Base-by-base conservation (phyloP, 1,140 invertebrate genomes). In the Archegozetes longisetosus region DNA sequence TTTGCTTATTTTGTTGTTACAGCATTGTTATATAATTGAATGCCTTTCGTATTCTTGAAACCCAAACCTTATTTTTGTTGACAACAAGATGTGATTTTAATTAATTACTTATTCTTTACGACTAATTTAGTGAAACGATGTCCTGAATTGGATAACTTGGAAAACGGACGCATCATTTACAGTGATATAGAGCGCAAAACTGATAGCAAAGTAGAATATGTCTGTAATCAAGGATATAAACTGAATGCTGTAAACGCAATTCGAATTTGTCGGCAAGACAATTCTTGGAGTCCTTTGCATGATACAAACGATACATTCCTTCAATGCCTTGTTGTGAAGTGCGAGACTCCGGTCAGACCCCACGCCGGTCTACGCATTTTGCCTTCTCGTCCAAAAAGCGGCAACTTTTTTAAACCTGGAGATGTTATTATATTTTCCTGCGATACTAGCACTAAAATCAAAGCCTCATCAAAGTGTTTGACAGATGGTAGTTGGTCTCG, bases 391-490 rank as follows among this genome's bases (percentile, higher is more conserved):
- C 48, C 40, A 12, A 53, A 51, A 58, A 17, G 47, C 14, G 2
- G 22, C 22, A 58, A 51, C 13, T 1, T 57, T 25, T 53, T 46
- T 32, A 27, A 12, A 14, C 57, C 57, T 2, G 57, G 48, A 6
- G 57, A 58, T 46, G 47, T 58, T 9, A 58, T 58, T 14, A 58
- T 58, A 40, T 58, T n/a, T 27, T 24, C n/a, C 14, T 58, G 57
- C 23, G 47, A 50, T 14, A 40, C 32, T 9, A 20, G 46, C 24
- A 27, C 22, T 20, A 49, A 49, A 14, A 52, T 25, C 1, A 50
- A 53, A 50, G 9, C 20, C 13, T 49, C 57, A 17, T 40, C 57
- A 9, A 58, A 58, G 25, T 58, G 57, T 40, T 47, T 40, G 14
- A 6, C 52, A 17, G 57, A 58, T 46, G 57, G 57, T 23, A 24